Conservation (phyloP, 2,113 vertebrate species). For the Oreochromis aureus region DNA sequence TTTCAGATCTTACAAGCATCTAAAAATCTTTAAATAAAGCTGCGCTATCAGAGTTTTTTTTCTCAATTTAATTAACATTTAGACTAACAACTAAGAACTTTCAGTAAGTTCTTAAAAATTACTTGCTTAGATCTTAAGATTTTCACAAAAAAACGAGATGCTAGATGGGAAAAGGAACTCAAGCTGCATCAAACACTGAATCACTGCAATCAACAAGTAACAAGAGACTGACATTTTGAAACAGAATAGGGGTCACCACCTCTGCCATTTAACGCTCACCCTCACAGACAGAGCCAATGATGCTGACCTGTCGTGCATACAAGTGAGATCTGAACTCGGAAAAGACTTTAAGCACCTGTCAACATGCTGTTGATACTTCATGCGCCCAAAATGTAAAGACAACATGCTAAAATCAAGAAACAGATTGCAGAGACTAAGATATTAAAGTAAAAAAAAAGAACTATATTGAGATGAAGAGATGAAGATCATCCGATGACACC, state of each 20-base stretch:
- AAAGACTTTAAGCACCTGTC: not conserved
- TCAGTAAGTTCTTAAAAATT: not conserved
- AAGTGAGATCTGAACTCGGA: not conserved
- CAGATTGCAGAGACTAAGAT: not conserved
- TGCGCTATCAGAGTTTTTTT: not conserved
- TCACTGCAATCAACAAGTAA: not conserved
- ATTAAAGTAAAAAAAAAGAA: not conserved
- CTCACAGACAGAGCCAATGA: not conserved
- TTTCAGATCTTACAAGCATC: not conserved
- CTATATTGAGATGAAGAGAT: not conserved
- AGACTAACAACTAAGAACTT: not conserved
- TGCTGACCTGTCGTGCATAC: not conserved
- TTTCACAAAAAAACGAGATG: not conserved
- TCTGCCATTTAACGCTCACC: not conserved
- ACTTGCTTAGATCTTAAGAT: not conserved
- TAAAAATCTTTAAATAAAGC: not conserved
- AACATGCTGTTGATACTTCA: not conserved
- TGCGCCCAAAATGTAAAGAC: not conserved
- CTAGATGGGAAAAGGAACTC: not conserved
- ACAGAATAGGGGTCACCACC: not conserved
- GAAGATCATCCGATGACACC: not conserved
- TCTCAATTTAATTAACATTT: not conserved
- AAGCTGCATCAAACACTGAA: not conserved
- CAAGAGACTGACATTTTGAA: not conserved
- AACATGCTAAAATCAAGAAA: not conserved